Evolutionary conservation across 2,797 vertebrate species (phyloP).

Genomic region (Brotogeris chrysoptera): DNA sequence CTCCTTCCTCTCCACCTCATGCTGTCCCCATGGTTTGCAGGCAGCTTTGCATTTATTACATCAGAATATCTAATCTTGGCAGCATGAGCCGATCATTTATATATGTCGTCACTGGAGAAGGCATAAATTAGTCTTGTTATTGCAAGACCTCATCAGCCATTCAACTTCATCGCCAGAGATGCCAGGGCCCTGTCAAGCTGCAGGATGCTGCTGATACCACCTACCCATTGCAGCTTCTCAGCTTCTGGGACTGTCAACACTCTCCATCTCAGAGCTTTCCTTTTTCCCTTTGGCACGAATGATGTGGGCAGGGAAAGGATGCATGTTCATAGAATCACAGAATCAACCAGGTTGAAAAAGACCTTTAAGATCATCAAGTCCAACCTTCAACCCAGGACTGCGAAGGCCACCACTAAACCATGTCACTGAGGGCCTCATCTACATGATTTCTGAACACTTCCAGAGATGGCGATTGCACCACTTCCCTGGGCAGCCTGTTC

Average conservation of each 20-base stretch:
- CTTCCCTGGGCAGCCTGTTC: background rate
- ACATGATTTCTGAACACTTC: background rate
- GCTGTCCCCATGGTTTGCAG: background rate
- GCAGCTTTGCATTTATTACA: constrained; percentile 47
- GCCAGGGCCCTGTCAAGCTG: background rate
- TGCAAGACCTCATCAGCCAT: constrained; percentile 7
- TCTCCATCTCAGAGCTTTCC: background rate
- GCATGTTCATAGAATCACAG: background rate
- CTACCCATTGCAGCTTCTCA: background rate
- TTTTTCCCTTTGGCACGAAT: rapidly evolving
- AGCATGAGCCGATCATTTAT: background rate
- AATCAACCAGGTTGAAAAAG: background rate
- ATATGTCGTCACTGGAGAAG: constrained; percentile 7
- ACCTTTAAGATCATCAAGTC: background rate
- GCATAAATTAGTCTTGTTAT: constrained; percentile 25
- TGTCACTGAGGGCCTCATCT: background rate
- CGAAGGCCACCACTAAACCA: background rate
- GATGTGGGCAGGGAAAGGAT: background rate
- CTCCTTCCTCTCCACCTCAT: background rate
- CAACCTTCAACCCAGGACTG: background rate
- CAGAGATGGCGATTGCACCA: background rate
- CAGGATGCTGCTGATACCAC: background rate
- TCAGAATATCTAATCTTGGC: constrained; percentile 47
- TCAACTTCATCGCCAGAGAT: background rate
- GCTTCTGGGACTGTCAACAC: background rate